Base-by-base conservation (phyloP, 2,113 vertebrate genomes). In the Phainopepla nitens region DNA sequence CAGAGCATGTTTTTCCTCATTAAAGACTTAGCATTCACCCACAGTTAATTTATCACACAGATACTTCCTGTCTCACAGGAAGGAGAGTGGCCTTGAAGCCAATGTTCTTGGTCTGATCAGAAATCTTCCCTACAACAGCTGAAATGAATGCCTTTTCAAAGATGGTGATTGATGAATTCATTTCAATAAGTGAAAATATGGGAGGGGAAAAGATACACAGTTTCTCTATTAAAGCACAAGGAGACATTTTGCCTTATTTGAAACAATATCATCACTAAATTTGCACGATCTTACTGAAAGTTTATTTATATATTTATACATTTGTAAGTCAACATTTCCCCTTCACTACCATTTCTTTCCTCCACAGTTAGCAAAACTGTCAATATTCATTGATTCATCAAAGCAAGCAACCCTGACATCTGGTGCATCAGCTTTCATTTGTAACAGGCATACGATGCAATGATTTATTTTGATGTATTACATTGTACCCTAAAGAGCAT, bases 1-100 rank as follows among this genome's bases (percentile, higher is more conserved):
- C 76, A 75, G 79, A 94, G 72, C 72, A 87, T 82, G 69, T 5
- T 93, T 90, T 87, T 96, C 90, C 87, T 87, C 96, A 94, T 92
- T 96, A 90, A 85, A 89, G 76, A 68, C 69, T 77, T 68, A 60
- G 60, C 58, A 87, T 92, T 95, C 90, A 92, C 33, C 49, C 80
- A 42, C 17, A 77, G 85, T 86, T 87, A 75, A 90, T 95, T 92
- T 88, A 89, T 90, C 89, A 87, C 71, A 87, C 27, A 83, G 76
- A 87, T 92, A 92, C 65, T 93, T 92, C 88, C 69, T 71, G 64
- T 57, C 90, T 80, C 61, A 17, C n/a, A 93, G 92, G 93, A 94
- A 56, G 68, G 49, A 93, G 47, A 50, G 69, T 64, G 68, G 88
- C 82, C 82, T 92, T 89, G 82, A 78, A 93, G 82, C 7, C 61